Evolutionary conservation across 2,888 invertebrate species (phyloP).

Genomic region (Eupithecia pulchellata): DNA sequence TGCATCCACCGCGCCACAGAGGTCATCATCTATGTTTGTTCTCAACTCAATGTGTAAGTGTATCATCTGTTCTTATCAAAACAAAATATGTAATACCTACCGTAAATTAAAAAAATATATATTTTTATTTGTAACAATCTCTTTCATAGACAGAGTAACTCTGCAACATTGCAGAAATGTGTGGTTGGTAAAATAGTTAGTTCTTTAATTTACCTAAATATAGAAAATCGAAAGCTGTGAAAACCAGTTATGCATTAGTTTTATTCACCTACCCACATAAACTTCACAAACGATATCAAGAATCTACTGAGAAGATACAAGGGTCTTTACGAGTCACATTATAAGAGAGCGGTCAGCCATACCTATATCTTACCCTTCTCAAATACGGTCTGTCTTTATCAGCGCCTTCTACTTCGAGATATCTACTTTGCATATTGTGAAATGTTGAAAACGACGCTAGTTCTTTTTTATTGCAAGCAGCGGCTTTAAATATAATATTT

Average conservation of each 20-base stretch:
- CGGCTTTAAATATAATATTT: neutral
- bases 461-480: neutral
- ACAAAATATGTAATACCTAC: too few relatives aligned
- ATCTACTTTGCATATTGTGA: constrained; percentile 1
- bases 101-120: neutral
- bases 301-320: constrained; percentile 23
- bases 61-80: neutral
- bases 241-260: constrained; percentile 1
- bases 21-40: too few relatives aligned
- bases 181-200: neutral
- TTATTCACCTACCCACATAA: constrained; percentile 2
- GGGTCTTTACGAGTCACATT: constrained; percentile 27
- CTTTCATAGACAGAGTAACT: neutral
- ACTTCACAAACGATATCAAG: constrained; percentile 6
- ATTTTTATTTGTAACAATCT: neutral
- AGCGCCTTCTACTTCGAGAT: constrained; percentile 19
- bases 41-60: too few relatives aligned
- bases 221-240: neutral
- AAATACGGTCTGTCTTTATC: constrained; percentile 55
- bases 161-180: neutral
- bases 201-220: too few relatives aligned
- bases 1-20: too few relatives aligned
- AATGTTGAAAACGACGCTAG: neutral
- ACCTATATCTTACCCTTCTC: constrained; percentile 49
- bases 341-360: constrained; percentile 37